A percentile compares a stretch with the other conserved stretches of the same genome.
phyloP scores from a whole-genome alignment of 1,140 invertebrate species.

The Muscidifurax raptorellus region DNA sequence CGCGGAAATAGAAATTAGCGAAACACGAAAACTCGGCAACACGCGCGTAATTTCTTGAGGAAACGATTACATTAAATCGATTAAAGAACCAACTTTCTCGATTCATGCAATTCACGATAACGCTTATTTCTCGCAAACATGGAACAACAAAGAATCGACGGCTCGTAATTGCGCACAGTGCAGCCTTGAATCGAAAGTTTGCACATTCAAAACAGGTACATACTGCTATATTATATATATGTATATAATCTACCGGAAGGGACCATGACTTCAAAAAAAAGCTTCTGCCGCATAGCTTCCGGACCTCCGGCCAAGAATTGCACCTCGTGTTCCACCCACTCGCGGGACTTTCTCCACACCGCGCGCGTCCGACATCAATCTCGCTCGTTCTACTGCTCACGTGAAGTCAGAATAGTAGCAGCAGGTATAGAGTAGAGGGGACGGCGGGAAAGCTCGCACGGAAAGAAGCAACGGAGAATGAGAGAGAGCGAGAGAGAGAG shows the following conservation, averaged over 20 bases:
- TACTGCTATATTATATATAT: too few relatives aligned
- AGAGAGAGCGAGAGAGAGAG: background rate
- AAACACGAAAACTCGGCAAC: background rate
- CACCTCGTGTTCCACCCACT: background rate
- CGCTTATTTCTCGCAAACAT: background rate
- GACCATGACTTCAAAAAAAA: too few relatives aligned
- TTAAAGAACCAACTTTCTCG: background rate
- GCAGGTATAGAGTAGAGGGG: background rate
- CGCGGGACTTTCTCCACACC: background rate
- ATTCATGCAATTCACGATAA: background rate
- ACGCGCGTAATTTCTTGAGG: background rate
- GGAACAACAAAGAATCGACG: background rate
- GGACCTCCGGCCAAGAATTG: too few relatives aligned
- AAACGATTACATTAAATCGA: background rate
- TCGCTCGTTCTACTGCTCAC: slow-evolving; percentile 25
- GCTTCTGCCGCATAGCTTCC: too few relatives aligned
- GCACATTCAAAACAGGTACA: too few relatives aligned
- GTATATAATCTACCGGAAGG: too few relatives aligned
- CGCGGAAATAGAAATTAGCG: too few relatives aligned
- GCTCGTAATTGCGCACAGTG: background rate
- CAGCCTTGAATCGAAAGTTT: too few relatives aligned
- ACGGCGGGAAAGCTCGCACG: background rate
- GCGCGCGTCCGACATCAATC: slow-evolving; percentile 27
- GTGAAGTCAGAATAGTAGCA: background rate
- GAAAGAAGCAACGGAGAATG: background rate